Percentiles rank a stretch among this genome's conserved stretches.
Evolutionary conservation across 2,113 vertebrate species (phyloP).

Genomic region (Progne subis): DNA sequence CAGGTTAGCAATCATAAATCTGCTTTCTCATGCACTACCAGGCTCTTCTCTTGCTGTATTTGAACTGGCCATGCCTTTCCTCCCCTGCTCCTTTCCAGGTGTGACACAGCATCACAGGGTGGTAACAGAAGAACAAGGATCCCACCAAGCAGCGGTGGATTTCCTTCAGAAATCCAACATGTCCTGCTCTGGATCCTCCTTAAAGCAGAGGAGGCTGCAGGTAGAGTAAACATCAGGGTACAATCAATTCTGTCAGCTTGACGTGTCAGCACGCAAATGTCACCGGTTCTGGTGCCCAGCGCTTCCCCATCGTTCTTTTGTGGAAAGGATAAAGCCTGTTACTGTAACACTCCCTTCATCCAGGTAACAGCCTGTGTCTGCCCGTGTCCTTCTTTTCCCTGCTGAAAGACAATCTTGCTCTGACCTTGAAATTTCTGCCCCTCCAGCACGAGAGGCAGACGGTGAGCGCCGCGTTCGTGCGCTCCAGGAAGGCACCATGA

Average conservation of each 20-base stretch:
- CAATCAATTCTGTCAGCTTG: neutral
- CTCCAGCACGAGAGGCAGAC: neutral
- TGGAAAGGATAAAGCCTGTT: neutral
- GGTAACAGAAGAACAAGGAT: slow-evolving; percentile 62
- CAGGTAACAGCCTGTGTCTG: neutral
- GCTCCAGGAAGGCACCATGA: neutral
- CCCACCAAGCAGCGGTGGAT: slow-evolving; percentile 31
- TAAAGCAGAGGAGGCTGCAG: slow-evolving; percentile 48
- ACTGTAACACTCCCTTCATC: neutral
- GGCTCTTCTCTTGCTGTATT: neutral
- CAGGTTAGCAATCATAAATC: neutral
- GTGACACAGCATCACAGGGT: slow-evolving; percentile 31
- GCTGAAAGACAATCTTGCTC: neutral
- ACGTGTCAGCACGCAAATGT: neutral
- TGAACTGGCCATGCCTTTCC: neutral
- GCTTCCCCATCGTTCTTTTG: neutral
- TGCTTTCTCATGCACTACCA: neutral
- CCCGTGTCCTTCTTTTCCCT: neutral
- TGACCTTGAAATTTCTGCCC: neutral
- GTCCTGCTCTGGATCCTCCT: slow-evolving; percentile 19
- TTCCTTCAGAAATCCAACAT: slow-evolving; percentile 30
- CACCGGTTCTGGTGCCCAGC: neutral
- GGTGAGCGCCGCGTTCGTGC: rapidly evolving
- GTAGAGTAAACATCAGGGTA: neutral
- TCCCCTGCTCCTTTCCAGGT: neutral